Conservation (phyloP, 2,113 vertebrate genomes). For the Hyperoodon ampullatus region DNA sequence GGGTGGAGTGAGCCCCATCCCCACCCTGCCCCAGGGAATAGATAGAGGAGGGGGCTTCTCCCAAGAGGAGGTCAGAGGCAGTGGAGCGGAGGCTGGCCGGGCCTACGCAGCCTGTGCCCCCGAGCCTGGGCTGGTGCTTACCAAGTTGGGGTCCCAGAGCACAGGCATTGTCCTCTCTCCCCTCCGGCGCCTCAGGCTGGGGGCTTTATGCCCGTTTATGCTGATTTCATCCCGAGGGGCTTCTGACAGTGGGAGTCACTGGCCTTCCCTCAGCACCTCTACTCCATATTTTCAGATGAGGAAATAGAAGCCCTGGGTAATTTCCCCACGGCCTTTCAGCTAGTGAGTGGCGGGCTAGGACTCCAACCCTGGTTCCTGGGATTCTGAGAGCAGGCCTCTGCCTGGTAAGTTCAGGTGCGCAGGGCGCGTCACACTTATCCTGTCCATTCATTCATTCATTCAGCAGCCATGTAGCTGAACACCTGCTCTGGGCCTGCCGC, state of each 20-base stretch:
- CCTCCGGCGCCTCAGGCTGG: neutral
- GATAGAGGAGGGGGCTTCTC: neutral
- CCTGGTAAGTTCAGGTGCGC: neutral
- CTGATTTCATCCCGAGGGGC: neutral
- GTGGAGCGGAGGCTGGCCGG: neutral
- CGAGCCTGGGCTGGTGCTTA: neutral
- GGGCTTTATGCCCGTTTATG: too few species aligned
- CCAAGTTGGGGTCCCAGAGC: neutral
- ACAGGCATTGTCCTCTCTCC: neutral
- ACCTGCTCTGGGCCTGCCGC: neutral
- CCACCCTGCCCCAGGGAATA: neutral
- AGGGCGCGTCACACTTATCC: fast-evolving
- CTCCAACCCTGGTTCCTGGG: neutral
- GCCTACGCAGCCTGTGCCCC: neutral
- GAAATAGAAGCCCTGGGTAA: neutral
- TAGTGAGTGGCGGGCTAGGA: neutral
- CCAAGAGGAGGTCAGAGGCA: neutral
- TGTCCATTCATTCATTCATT: neutral
- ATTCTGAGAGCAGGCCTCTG: neutral
- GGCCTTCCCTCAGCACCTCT: neutral
- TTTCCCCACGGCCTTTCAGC: neutral
- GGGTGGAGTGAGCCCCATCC: neutral
- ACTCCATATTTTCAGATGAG: neutral
- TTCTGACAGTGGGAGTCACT: neutral
- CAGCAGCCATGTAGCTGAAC: neutral